Conservation (phyloP, 2,113 vertebrate species). For the Ia io region DNA sequence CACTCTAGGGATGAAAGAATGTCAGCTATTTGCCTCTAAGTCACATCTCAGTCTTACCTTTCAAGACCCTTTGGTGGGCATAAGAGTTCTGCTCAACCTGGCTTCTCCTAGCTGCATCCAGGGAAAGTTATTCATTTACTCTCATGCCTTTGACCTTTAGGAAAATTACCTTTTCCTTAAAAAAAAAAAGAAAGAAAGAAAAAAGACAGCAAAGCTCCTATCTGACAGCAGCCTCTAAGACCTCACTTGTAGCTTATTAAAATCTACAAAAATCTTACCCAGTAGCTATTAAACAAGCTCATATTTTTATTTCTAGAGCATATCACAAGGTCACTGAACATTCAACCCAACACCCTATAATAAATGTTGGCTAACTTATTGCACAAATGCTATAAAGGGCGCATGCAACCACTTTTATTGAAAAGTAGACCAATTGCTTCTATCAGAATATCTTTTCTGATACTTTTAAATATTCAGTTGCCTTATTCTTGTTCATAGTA, state of each 20-base stretch:
- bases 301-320: neutral
- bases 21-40: neutral
- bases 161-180: neutral
- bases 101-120: neutral
- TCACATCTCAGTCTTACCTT: neutral
- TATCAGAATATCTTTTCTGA: neutral
- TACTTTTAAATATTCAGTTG: neutral
- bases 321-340: neutral
- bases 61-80: neutral
- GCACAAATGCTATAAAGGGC: neutral
- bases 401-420: neutral
- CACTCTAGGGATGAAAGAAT: neutral
- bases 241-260: neutral
- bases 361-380: neutral
- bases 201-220: neutral
- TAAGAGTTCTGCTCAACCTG: neutral
- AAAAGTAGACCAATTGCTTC: neutral
- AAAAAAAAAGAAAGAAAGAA: neutral
- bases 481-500: neutral
- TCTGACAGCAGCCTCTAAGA: neutral
- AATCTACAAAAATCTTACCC: neutral
- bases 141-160: neutral
- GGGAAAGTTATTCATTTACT: neutral
- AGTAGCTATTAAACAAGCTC: neutral
- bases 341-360: neutral